Base-by-base conservation (phyloP, 2,888 invertebrate genomes). In the Rhagium mordax region DNA sequence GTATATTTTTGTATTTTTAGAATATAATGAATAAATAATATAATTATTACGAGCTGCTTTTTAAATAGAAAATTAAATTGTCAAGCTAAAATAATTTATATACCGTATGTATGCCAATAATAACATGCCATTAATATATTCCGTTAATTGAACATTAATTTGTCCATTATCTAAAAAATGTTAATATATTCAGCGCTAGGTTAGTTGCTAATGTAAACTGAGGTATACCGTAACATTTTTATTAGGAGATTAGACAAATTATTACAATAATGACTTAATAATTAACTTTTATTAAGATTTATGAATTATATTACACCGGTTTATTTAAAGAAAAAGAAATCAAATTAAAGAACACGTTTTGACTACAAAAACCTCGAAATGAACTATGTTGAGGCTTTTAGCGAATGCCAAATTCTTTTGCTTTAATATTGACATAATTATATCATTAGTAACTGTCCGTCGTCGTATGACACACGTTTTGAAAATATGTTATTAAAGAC, bases 71-170 rank as follows among this genome's bases (percentile, higher is more conserved):
- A 57, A 27, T 20, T 57, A 7, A 57, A 24, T 29, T 57, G 57
- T 29, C 57, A 57, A 27, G 27, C 5, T n/a, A 24, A n/a, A 13
- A 5, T 57, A 57, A 57, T 21, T 53, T 53, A 57, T 57, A 57
- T 21, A 21, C 3, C 24, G 20, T 16, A 57, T 27, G n/a, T 7
- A 57, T 57, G 24, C 57, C 15, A 8, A 57, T 57, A 3, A 8
- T n/a, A 7, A 57, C n/a, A 29, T 29, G 16, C 24, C 15, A 57
- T 29, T 24, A 53, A 57, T 57, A 24, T 57, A 57, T 57, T 57
- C 57, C 24, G 27, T 24, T 57, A 57, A 57, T 57, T 57, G 21
- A 15, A n/a, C 57, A 57, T 57, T 57, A 57, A 57, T 57, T 57
- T 27, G 4, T 24, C n/a, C 15, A 29, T 57, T 57, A 55, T 57